These are phyloP conservation scores for Centruroides vittatus DNA, from an alignment of 1,140 invertebrate genomes.

Conservation along the genomic window DNA sequence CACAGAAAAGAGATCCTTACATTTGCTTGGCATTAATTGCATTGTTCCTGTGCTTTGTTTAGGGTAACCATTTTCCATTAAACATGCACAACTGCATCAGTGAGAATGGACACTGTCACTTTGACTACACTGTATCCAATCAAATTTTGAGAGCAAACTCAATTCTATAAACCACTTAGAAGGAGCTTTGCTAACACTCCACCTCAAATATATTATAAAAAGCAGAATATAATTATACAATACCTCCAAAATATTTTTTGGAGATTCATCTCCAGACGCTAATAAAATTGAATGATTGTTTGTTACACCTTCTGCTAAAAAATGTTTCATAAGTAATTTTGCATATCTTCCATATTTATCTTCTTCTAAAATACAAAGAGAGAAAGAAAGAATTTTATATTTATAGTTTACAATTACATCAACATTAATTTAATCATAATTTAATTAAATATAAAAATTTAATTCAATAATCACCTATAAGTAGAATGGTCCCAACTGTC, in stretches of 20 bases:
- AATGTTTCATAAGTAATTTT: constrained; percentile 61
- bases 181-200: too few relatives aligned
- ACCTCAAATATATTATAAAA: too few relatives aligned
- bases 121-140: too few relatives aligned
- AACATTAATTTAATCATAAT: neutral
- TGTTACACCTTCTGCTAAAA: constrained; percentile 60
- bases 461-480: constrained; percentile 6
- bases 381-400: neutral
- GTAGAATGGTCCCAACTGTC: constrained; percentile 7
- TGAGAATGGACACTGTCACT: too few relatives aligned
- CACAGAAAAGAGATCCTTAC: too few relatives aligned
- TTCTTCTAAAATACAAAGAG: constrained; percentile 47
- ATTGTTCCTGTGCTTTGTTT: too few relatives aligned
- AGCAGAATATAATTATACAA: too few relatives aligned
- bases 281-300: constrained; percentile 52
- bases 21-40: too few relatives aligned
- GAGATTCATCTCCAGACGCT: constrained; percentile 24
- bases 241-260: constrained; percentile 7
- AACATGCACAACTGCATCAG: too few relatives aligned
- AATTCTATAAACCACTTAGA: too few relatives aligned
- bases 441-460: neutral
- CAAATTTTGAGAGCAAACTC: too few relatives aligned
- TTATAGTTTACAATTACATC: neutral
- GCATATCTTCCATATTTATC: constrained; percentile 57
- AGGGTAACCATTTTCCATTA: too few relatives aligned